A percentile compares a stretch with the other conserved stretches of the same genome.
These are phyloP conservation scores for Xiphophorus birchmanni DNA, from an alignment of 2,797 vertebrate genomes.

Conservation along the genomic window DNA sequence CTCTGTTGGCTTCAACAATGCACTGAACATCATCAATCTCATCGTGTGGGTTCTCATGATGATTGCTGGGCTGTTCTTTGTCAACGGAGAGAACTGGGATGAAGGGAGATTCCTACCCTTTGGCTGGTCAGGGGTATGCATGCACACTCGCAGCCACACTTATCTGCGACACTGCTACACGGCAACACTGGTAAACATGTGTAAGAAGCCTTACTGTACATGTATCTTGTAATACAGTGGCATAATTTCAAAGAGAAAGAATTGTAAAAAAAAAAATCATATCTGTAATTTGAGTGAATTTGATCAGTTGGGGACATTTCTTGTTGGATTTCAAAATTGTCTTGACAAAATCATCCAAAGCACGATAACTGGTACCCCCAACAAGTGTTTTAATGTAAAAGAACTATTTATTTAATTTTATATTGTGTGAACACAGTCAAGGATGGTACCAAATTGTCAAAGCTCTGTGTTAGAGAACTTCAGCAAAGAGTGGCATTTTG, in stretches of 20 bases:
- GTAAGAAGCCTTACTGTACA: not conserved
- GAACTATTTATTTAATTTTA: too few species aligned
- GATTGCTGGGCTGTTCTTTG: constrained; percentile 94
- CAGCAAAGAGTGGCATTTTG: not conserved
- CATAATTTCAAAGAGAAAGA: not conserved
- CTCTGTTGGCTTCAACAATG: constrained; percentile 96
- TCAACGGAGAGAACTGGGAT: constrained; percentile 93
- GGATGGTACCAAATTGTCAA: not conserved
- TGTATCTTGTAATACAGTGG: not conserved
- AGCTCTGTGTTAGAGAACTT: not conserved
- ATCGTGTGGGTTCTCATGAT: constrained; percentile 97
- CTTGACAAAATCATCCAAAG: too few species aligned
- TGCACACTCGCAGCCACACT: not conserved
- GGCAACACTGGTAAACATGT: not conserved
- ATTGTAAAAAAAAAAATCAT: too few species aligned
- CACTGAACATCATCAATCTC: constrained; percentile 94
- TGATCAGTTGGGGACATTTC: too few species aligned
- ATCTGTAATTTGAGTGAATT: too few species aligned
- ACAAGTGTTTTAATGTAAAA: too few species aligned
- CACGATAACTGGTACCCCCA: too few species aligned
- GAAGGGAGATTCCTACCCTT: constrained; percentile 92
- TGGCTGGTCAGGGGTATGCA: constrained; percentile 94
- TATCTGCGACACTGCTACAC: not conserved
- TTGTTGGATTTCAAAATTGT: too few species aligned
- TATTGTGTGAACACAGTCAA: too few species aligned